Percentiles rank a stretch among this genome's conserved stretches.
Conservation (phyloP, 2,888 invertebrate genomes). For the Lepeophtheirus nordmannii region DNA sequence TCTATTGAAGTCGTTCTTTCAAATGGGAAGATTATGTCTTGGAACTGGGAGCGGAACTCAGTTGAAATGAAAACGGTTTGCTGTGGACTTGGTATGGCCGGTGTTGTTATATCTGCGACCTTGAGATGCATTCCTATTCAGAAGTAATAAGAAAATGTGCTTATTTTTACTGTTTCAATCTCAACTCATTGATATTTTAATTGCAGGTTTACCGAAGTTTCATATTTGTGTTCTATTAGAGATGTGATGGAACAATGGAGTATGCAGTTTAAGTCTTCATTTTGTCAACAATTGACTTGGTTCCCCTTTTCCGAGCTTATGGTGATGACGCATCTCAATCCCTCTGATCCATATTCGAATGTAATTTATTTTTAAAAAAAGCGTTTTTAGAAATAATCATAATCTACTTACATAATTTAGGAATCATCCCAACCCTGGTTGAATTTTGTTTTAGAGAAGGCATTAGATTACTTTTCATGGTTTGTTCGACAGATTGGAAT, state of each 20-base stretch:
- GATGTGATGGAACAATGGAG: conserved; percentile 19
- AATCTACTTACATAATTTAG: background rate
- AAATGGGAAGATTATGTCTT: conserved; percentile 1
- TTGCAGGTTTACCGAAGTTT: background rate
- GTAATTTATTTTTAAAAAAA: background rate
- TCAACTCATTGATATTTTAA: background rate
- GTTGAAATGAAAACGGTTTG: conserved; percentile 11
- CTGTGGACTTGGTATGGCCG: conserved; percentile 19
- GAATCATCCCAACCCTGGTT: too few relatives aligned
- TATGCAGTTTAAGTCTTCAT: background rate
- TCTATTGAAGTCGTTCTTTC: conserved; percentile 11
- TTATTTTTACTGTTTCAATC: background rate
- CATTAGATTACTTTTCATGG: background rate
- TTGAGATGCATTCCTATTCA: conserved; percentile 17
- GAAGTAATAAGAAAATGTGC: background rate
- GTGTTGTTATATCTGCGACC: conserved; percentile 13
- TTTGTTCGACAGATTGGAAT: background rate
- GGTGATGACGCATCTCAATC: conserved; percentile 7
- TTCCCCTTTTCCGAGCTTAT: conserved; percentile 21
- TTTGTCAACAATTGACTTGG: conserved; percentile 13
- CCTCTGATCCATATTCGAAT: background rate
- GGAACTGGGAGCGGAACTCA: conserved; percentile 16
- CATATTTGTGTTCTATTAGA: conserved; percentile 6
- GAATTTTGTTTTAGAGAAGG: background rate
- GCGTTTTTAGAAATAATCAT: background rate